Base-by-base conservation (phyloP, 2,888 invertebrate species). In the Aphelenchoides bicaudatus region DNA sequence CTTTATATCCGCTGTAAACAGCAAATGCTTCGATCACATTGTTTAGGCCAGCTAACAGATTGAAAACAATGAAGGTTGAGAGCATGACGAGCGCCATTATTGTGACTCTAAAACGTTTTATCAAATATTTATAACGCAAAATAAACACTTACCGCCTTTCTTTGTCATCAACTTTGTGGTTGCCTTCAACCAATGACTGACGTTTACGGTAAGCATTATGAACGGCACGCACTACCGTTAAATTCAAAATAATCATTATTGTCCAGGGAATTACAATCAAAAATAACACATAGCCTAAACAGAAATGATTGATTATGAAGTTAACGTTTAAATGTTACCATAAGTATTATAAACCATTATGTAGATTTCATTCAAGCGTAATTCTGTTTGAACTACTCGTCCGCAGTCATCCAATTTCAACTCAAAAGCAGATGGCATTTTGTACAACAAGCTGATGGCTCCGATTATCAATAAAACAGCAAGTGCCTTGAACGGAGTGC, bases 81-180 rank as follows among this genome's bases (percentile, higher is more conserved):
- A 75, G 66, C 62, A 73, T 75, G 27, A 73, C 69, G 3, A 74
- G 58, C 13, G 74, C 77, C 77, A 78, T 78, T 47, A 75, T 62
- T 21, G 75, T 75, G 58, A 72, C 73, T 57, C 71, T 71, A 55
- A 43, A 63, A 28, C 19, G 23, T 13, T 29, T 5, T 21, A 8
- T 6, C 21, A 48, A 16, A 27, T 13, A 23, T 16, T 6, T 13
- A 4, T n/a, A 10, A 6, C 16, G 4, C 8, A 29, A 8, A 30
- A 19, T 29, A 29, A 23, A 1, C n/a, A 47, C 59, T 48, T 60
- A 70, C 70, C 70, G 65, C 46, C 72, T 48, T 54, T 72, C 72
- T 28, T 67, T 67, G 47, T 72, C 72, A 31, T 71, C 72, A 16
- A 62, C 62, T 38, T 54, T 28, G 0, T 37, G 38, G 16, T 62